Conservation (phyloP, 2,113 vertebrate genomes). For the Platichthys stellatus region DNA sequence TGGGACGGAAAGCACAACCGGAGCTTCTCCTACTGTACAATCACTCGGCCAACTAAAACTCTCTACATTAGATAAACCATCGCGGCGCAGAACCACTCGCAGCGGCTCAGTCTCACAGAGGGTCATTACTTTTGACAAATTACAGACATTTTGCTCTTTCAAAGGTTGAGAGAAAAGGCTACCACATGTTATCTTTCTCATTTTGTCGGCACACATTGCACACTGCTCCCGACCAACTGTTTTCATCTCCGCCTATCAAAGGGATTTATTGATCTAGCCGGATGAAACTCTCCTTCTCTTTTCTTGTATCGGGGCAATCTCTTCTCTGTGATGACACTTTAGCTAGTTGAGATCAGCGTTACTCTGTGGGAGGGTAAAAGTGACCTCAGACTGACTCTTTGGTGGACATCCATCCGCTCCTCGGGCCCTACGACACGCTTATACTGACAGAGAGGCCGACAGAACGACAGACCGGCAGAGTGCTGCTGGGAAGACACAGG, state of each 20-base stretch:
- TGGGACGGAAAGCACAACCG: conserved; percentile 64
- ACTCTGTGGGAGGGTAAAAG: conserved; percentile 57
- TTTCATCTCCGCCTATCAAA: conserved; percentile 54
- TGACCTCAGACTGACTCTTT: conserved; percentile 67
- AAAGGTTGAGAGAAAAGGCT: conserved; percentile 49
- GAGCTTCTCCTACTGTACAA: conserved; percentile 43
- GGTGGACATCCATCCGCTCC: conserved; percentile 42
- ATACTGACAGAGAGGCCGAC: conserved; percentile 30
- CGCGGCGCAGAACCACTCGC: conserved; percentile 25
- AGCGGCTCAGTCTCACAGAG: conserved; percentile 44
- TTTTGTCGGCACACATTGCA: conserved; percentile 31
- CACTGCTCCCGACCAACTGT: conserved; percentile 35
- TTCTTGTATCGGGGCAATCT: conserved; percentile 40
- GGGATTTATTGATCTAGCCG: conserved; percentile 52
- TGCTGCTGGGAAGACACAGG: conserved; percentile 51
- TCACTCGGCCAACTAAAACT: conserved; percentile 52
- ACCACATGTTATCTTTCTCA: conserved; percentile 52
- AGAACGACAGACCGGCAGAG: conserved; percentile 38
- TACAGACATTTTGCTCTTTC: conserved; percentile 58
- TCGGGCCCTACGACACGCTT: conserved; percentile 39
- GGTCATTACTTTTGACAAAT: conserved; percentile 65
- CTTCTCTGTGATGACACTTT: conserved; percentile 46
- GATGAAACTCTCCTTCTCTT: conserved; percentile 27
- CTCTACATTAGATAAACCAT: conserved; percentile 43
- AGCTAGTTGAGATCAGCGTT: conserved; percentile 60